Percentiles rank a stretch among this genome's conserved stretches.
phyloP scores from a whole-genome alignment of 2,797 vertebrate genomes.

The Peromyscus attwateri region DNA sequence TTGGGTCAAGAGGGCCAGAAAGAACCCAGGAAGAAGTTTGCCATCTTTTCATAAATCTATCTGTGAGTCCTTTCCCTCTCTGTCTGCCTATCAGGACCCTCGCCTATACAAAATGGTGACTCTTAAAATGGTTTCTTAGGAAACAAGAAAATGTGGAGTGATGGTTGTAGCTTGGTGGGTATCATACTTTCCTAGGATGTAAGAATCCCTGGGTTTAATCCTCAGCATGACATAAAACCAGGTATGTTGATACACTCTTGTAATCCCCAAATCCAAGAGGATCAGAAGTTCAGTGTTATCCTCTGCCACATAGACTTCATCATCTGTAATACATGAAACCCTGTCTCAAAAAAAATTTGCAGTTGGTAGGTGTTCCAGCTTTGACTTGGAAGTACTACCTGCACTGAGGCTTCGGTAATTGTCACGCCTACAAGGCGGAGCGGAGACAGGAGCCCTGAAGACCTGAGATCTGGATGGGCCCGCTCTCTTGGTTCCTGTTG shows the following conservation, averaged over 20 bases:
- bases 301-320: background rate
- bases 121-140: background rate
- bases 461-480: too few relatives aligned
- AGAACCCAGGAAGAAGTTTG: background rate
- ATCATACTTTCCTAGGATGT: background rate
- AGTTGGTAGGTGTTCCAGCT: too few relatives aligned
- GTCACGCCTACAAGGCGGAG: too few relatives aligned
- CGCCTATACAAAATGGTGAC: background rate
- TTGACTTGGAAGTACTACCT: too few relatives aligned
- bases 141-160: background rate
- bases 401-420: too few relatives aligned
- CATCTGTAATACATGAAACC: background rate
- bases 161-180: background rate
- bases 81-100: background rate
- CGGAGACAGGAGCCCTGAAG: too few relatives aligned
- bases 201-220: background rate
- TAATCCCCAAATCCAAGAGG: background rate
- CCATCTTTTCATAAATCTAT: background rate
- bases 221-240: background rate
- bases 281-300: background rate
- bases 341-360: background rate
- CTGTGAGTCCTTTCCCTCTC: background rate
- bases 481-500: too few relatives aligned
- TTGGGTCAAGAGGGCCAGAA: background rate
- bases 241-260: background rate